Conservation (phyloP, 2,113 vertebrate genomes). For the Salvelinus namaycush region DNA sequence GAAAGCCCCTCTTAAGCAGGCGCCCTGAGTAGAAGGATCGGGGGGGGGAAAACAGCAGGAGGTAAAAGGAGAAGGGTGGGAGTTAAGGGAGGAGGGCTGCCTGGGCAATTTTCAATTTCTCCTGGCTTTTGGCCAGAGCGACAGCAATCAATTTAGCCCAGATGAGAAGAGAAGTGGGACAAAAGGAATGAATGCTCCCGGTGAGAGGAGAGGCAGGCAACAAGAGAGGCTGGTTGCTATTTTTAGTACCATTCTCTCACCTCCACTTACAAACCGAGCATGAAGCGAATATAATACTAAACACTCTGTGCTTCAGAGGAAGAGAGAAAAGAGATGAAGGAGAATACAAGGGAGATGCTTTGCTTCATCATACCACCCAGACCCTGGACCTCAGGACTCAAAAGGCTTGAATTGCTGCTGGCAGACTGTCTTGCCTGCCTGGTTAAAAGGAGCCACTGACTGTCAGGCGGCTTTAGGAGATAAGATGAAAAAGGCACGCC, state of each 20-base stretch:
- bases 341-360: conserved; percentile 24
- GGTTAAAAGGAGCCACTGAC: conserved; percentile 21
- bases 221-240: conserved; percentile 50
- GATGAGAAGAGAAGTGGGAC: conserved; percentile 72
- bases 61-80: background rate
- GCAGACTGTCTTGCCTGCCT: conserved; percentile 37
- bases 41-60: conserved; percentile 7
- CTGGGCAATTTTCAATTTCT: conserved; percentile 64
- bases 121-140: conserved; percentile 64
- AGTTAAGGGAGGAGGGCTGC: conserved; percentile 12
- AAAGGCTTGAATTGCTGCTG: conserved; percentile 31
- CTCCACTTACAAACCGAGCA: conserved; percentile 58
- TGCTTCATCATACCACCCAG: conserved; percentile 29
- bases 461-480: conserved; percentile 7
- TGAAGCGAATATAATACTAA: conserved; percentile 68
- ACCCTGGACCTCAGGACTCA: background rate
- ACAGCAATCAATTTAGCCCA: conserved; percentile 71
- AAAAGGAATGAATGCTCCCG: conserved; percentile 69
- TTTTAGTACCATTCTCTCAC: conserved; percentile 75
- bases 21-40: conserved; percentile 17
- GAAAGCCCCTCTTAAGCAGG: conserved; percentile 26
- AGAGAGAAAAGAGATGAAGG: background rate
- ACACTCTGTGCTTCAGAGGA: conserved; percentile 33
- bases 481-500: background rate
- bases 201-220: conserved; percentile 9